These are phyloP conservation scores for Dyspetes luteomarginatus DNA, from an alignment of 2,888 invertebrate species.

Conservation along the genomic window DNA sequence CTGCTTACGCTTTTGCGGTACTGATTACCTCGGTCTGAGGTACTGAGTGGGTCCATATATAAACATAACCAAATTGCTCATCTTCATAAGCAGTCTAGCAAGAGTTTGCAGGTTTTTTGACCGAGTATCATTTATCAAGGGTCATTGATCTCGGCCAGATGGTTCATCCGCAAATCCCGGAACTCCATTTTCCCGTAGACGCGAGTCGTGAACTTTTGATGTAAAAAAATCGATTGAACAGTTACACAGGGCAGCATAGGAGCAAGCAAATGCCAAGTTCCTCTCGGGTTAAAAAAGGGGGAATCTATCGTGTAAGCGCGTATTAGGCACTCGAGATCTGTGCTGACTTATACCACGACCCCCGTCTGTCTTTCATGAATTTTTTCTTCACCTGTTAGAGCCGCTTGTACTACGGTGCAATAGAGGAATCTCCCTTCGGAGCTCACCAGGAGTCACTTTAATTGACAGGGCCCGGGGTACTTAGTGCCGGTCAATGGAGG, in stretches of 20 bases:
- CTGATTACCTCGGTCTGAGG: no score
- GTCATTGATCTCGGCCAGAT: background rate
- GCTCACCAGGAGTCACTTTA: constrained; percentile 62
- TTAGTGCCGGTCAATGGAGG: constrained; percentile 59
- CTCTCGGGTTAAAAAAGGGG: constrained; percentile 18
- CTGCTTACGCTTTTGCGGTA: no score
- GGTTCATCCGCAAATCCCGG: constrained; percentile 25
- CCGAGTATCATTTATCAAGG: background rate
- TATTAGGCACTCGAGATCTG: constrained; percentile 45
- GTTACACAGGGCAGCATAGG: constrained; percentile 19
- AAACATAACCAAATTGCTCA: no score
- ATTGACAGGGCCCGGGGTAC: constrained; percentile 62
- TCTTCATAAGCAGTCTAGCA: no score
- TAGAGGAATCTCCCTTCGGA: constrained; percentile 36
- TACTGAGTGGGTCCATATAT: no score
- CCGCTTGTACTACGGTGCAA: constrained; percentile 37
- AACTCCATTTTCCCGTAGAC: constrained; percentile 7
- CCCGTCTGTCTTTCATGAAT: constrained; percentile 41
- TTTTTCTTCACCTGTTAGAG: constrained; percentile 47
- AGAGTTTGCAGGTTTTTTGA: no score
- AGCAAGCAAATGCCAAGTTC: constrained; percentile 25
- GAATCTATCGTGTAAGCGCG: constrained; percentile 37
- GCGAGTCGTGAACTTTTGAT: constrained; percentile 32
- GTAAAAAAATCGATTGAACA: constrained; percentile 22
- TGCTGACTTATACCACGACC: constrained; percentile 37